These are phyloP conservation scores for Cephus cinctus DNA, from an alignment of 1,140 invertebrate species.

Conservation along the genomic window DNA sequence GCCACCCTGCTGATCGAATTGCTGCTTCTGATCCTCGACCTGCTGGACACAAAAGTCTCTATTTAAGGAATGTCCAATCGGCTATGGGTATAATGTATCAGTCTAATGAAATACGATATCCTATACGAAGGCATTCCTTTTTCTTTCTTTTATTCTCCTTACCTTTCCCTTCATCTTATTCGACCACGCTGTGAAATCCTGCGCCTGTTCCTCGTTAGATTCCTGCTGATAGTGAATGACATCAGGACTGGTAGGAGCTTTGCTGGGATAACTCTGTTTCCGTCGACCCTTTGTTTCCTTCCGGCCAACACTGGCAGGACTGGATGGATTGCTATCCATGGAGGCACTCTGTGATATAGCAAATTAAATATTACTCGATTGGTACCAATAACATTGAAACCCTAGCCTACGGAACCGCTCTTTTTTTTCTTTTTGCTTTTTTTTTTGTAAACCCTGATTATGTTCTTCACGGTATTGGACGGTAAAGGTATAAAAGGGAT, in stretches of 20 bases:
- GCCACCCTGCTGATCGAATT: slow-evolving; percentile 42
- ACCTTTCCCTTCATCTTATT: slow-evolving; percentile 46
- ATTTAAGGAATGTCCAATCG: too few species aligned
- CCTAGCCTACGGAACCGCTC: too few species aligned
- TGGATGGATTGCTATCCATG: slow-evolving; percentile 55
- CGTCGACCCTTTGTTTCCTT: slow-evolving; percentile 63
- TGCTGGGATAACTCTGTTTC: slow-evolving; percentile 73
- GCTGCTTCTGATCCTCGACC: slow-evolving; percentile 43
- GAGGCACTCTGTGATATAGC: slow-evolving; percentile 40
- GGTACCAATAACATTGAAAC: too few species aligned
- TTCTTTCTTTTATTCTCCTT: too few species aligned
- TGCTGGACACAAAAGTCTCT: slow-evolving; percentile 13
- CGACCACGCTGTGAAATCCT: slow-evolving; percentile 53
- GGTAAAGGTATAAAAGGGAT: too few species aligned
- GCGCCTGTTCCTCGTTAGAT: slow-evolving; percentile 47
- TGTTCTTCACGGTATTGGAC: too few species aligned
- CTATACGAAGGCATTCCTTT: slow-evolving; percentile 2
- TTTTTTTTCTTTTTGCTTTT: too few species aligned
- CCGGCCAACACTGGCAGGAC: slow-evolving; percentile 48
- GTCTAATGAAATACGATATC: neutral
- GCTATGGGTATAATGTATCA: too few species aligned
- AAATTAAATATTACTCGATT: slow-evolving; percentile 4
- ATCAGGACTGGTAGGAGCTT: slow-evolving; percentile 61
- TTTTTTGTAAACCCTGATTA: too few species aligned
- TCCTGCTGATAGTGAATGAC: slow-evolving; percentile 47